Percentiles rank a stretch among this genome's conserved stretches.
Evolutionary conservation across 2,888 invertebrate genomes (phyloP).

Genomic region (Hedya salicella): DNA sequence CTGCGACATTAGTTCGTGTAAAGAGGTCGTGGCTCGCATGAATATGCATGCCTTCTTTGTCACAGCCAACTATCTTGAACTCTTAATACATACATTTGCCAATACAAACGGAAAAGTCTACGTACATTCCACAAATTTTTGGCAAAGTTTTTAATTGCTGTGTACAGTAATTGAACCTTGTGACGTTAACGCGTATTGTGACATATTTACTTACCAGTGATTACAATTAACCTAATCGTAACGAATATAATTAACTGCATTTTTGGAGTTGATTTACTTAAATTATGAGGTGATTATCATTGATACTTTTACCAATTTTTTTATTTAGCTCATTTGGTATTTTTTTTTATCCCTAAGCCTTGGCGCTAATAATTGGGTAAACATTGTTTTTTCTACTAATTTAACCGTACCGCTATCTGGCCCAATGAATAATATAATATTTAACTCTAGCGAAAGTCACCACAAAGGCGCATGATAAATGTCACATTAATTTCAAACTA

Average conservation of each 20-base stretch:
- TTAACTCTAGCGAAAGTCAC: no score
- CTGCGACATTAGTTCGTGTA: constrained; percentile 59
- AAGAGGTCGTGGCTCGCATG: constrained; percentile 69
- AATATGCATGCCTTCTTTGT: constrained; percentile 79
- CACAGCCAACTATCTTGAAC: constrained; percentile 65
- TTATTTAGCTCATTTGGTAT: no score
- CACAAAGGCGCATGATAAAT: no score
- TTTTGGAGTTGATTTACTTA: neutral
- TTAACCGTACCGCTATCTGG: no score
- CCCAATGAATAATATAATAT: no score
- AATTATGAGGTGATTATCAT: neutral
- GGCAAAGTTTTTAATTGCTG: constrained; percentile 12
- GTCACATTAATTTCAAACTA: no score
- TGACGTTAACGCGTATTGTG: constrained; percentile 4
- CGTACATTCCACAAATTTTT: constrained; percentile 7
- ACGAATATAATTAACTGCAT: constrained; percentile 12
- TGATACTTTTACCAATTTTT: constrained; percentile 1
- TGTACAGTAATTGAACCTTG: neutral
- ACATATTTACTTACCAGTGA: constrained; percentile 5
- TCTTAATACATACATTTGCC: constrained; percentile 46
- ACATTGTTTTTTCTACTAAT: no score
- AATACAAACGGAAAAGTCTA: constrained; percentile 18
- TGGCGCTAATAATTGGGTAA: no score
- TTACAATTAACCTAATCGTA: constrained; percentile 13
- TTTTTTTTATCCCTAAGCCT: no score